These are phyloP conservation scores for Trichogramma pretiosum DNA, from an alignment of 1,140 invertebrate genomes.

Conservation along the genomic window DNA sequence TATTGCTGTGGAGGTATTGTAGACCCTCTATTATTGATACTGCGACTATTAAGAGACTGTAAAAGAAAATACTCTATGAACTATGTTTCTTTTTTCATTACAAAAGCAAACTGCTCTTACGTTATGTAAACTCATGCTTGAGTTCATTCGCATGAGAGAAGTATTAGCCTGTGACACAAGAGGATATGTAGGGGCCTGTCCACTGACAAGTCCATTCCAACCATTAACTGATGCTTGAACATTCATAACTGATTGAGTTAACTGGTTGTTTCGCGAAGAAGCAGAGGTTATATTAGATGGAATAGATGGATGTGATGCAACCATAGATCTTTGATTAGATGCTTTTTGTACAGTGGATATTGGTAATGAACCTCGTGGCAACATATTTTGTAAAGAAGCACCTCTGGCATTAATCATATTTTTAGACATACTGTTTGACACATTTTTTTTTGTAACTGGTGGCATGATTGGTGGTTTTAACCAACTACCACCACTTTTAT, in stretches of 20 bases:
- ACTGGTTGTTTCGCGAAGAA: slow-evolving; percentile 27
- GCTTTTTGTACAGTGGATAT: slow-evolving; percentile 28
- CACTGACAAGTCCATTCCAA: slow-evolving; percentile 44
- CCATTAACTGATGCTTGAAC: slow-evolving; percentile 40
- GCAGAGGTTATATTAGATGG: slow-evolving; percentile 32
- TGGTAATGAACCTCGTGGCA: slow-evolving; percentile 21
- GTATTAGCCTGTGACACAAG: slow-evolving; percentile 36
- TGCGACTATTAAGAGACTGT: background rate
- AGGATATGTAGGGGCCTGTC: slow-evolving; percentile 42
- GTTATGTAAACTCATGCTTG: slow-evolving; percentile 36
- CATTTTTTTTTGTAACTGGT: slow-evolving; percentile 24
- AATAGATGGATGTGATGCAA: slow-evolving; percentile 32
- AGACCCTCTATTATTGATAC: background rate
- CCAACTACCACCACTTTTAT: slow-evolving; percentile 52
- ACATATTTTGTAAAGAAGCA: slow-evolving; percentile 26
- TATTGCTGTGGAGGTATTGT: slow-evolving; percentile 36
- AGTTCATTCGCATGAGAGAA: slow-evolving; percentile 35
- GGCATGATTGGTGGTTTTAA: slow-evolving; percentile 49
- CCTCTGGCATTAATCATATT: slow-evolving; percentile 32
- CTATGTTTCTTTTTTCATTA: background rate
- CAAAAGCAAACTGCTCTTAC: slow-evolving; percentile 25
- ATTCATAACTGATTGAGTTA: slow-evolving; percentile 35
- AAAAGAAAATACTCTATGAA: background rate
- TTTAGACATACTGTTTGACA: slow-evolving; percentile 30
- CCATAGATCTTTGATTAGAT: slow-evolving; percentile 31